Base-by-base conservation (phyloP, 2,113 vertebrate genomes). In the Passer montanus region DNA sequence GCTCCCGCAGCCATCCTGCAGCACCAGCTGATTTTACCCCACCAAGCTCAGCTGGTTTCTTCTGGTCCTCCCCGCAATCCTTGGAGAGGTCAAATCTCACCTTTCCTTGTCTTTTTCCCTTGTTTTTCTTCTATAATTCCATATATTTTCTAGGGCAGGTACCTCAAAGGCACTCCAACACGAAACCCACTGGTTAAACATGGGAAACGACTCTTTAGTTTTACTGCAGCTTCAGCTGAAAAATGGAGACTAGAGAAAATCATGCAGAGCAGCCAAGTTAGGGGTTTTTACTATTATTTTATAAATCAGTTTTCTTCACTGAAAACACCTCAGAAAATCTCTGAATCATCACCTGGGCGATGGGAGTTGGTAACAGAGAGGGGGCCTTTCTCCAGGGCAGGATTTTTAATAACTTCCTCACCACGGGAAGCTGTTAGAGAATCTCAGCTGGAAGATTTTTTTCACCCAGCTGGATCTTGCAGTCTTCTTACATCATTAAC, bases 401-500 rank as follows among this genome's bases (percentile, higher is more conserved):
- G 87, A 52, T 72, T 84, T 86, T 87, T 89, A 93, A 93, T 89
- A 95, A 89, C 87, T 91, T 89, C 87, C 78, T 39, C 67, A 74
- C 84, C 15, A 11, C 27, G 4, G 92, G 90, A 91, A 75, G 70
- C 92, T 78, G 87, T 62, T 43, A 84, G 79, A 23, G 15, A 82
- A 68, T 60, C 92, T 47, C 90, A 84, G 90, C 95, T 87, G 87
- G 92, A 89, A 22, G 77, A 50, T 58, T 94, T 85, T 63, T 68
- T 80, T 64, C 77, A 59, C 87, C 77, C 93, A 90, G 87, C 87
- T 94, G 95, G 95, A 85, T 94, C 87, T 84, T 43, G 56, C 78
- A 87, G 87, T 13, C 91, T 95, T 55, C 78, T 82, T 82, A 59
- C 82, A 87, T 90, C 92, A 93, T 95, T 96, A 95, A 93, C 82